Conservation (phyloP, 1,140 invertebrate genomes). For the Anagrus nilaparvatae region DNA sequence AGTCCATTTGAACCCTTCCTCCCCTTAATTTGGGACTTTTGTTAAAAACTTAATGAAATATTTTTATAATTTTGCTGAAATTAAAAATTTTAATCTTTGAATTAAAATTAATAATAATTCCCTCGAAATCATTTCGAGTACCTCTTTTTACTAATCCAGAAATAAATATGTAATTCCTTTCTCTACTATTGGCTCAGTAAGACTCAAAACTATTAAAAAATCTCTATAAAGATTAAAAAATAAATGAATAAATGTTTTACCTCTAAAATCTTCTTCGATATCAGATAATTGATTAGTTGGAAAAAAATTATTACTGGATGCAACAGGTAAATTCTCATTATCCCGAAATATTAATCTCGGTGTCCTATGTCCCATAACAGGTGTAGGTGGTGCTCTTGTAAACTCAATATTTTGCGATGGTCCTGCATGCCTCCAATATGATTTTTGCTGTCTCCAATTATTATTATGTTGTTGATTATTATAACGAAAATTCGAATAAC, state of each 20-base stretch:
- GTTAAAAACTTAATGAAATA: too few species aligned
- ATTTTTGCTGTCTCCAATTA: conserved; percentile 35
- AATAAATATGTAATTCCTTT: too few species aligned
- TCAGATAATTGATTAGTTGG: conserved; percentile 38
- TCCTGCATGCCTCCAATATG: conserved; percentile 29
- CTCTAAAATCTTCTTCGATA: conserved; percentile 37
- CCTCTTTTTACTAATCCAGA: too few species aligned
- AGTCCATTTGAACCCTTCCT: too few species aligned
- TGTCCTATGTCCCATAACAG: conserved; percentile 43
- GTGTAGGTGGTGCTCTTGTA: conserved; percentile 24
- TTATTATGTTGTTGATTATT: conserved; percentile 11
- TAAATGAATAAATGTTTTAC: conserved; percentile 20
- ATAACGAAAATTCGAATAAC: conserved; percentile 21
- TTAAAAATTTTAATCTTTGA: too few species aligned
- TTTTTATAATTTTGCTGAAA: too few species aligned
- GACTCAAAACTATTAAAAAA: too few species aligned
- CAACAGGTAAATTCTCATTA: conserved; percentile 30
- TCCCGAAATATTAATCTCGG: conserved; percentile 44
- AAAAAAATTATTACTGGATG: conserved; percentile 30
- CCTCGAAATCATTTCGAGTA: too few species aligned
- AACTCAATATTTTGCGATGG: conserved; percentile 26
- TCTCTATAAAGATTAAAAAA: conserved; percentile 7
- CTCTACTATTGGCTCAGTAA: too few species aligned
- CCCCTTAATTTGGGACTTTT: too few species aligned
- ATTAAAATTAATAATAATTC: too few species aligned